phyloP scores from a whole-genome alignment of 2,797 vertebrate genomes.

The Galagoides demidoff region DNA sequence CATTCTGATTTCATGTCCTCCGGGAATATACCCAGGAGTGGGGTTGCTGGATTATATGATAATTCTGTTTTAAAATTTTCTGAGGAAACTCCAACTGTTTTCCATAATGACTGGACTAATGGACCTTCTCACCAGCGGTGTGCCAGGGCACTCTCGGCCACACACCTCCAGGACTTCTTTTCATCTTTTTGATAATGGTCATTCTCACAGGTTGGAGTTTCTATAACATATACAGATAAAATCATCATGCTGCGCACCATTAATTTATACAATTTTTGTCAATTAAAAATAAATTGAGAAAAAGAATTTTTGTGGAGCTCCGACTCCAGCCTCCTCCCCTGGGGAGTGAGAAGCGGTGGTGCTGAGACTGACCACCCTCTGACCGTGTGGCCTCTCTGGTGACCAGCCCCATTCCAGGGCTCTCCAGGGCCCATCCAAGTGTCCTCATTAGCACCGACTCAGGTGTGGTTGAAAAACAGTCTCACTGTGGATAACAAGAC shows the following conservation, averaged over 20 bases:
- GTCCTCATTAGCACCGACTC: not conserved
- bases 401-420: not conserved
- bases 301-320: too few relatives aligned
- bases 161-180: fast-evolving
- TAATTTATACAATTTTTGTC: not conserved
- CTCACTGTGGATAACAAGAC: fast-evolving
- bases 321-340: not conserved
- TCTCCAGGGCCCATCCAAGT: fast-evolving
- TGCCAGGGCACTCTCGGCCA: too few relatives aligned
- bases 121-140: fast-evolving
- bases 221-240: fast-evolving
- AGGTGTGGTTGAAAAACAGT: not conserved
- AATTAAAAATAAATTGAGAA: not conserved
- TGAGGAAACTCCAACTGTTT: fast-evolving
- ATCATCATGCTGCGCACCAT: not conserved
- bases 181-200: not conserved
- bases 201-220: not conserved
- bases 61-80: not conserved
- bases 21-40: not conserved
- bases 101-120: fast-evolving
- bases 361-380: not conserved
- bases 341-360: not conserved
- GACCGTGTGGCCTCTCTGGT: fast-evolving
- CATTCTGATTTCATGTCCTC: not conserved
- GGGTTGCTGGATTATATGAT: not conserved